phyloP scores from a whole-genome alignment of 2,797 vertebrate species.

The Sebastes matsubarae region DNA sequence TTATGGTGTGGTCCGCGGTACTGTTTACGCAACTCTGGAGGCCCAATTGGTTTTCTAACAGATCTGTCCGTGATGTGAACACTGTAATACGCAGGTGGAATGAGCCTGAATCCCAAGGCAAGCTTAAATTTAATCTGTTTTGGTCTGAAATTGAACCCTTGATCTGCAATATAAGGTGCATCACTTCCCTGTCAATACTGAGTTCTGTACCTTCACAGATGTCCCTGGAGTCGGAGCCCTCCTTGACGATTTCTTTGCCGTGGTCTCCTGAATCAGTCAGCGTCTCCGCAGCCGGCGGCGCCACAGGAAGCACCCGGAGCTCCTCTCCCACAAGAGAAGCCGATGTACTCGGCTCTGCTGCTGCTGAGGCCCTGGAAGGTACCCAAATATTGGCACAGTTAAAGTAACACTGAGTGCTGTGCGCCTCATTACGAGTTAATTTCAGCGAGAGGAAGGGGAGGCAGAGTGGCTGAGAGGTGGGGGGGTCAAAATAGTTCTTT shows the following conservation, averaged over 20 bases:
- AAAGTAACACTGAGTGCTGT: slow-evolving; percentile 40
- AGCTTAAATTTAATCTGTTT: slow-evolving; percentile 57
- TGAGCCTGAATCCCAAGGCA: slow-evolving; percentile 54
- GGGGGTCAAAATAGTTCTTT: slow-evolving; percentile 46
- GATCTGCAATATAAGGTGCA: slow-evolving; percentile 47
- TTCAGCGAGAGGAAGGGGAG: slow-evolving; percentile 59
- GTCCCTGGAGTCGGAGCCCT: slow-evolving; percentile 36
- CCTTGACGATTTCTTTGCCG: slow-evolving; percentile 31
- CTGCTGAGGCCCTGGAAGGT: slow-evolving; percentile 61
- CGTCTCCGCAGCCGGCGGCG: slow-evolving; percentile 9
- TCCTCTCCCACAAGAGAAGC: slow-evolving; percentile 38
- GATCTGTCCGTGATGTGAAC: slow-evolving; percentile 43
- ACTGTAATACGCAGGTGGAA: slow-evolving; percentile 51
- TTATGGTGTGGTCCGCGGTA: slow-evolving; percentile 19
- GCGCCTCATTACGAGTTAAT: slow-evolving; percentile 61
- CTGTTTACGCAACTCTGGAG: slow-evolving; percentile 56
- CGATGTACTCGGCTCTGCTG: slow-evolving; percentile 22
- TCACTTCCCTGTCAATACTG: slow-evolving; percentile 52
- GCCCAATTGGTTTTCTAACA: slow-evolving; percentile 58
- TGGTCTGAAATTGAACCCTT: slow-evolving; percentile 57
- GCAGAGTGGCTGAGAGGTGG: slow-evolving; percentile 41
- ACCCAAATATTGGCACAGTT: slow-evolving; percentile 60
- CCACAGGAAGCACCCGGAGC: slow-evolving; percentile 32
- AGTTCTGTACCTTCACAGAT: slow-evolving; percentile 71
- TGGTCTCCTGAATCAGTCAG: slow-evolving; percentile 28